phyloP scores from a whole-genome alignment of 2,797 vertebrate genomes.

The Sebastes goodei region DNA sequence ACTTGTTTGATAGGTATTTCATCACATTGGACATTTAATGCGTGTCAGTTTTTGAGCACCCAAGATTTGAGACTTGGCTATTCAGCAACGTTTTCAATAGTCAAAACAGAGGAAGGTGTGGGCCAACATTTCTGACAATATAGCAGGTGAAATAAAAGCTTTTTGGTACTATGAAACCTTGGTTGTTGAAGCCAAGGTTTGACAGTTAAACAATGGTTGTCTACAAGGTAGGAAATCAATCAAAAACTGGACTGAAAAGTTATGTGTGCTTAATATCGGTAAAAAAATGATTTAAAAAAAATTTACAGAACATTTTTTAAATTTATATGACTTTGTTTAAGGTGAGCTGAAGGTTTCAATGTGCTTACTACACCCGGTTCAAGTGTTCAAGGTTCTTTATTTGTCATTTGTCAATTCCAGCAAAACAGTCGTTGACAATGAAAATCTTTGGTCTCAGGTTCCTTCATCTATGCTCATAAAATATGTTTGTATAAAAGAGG shows the following conservation, averaged over 20 bases:
- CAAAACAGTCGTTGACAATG: too few species aligned
- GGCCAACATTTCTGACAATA: not conserved
- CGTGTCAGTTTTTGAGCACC: not conserved
- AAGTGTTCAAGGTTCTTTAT: too few species aligned
- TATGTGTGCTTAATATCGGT: not conserved
- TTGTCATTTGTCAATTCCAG: too few species aligned
- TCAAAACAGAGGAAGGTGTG: not conserved
- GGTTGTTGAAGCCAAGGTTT: not conserved
- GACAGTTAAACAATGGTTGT: not conserved
- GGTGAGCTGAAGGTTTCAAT: not conserved
- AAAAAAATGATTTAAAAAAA: not conserved
- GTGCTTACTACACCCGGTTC: not conserved
- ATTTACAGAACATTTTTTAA: not conserved
- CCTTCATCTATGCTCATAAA: too few species aligned
- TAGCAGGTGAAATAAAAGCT: not conserved
- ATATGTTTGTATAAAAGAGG: too few species aligned
- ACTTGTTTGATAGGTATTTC: not conserved
- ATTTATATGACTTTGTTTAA: not conserved
- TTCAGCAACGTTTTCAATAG: not conserved
- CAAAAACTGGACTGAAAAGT: not conserved
- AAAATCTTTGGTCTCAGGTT: too few species aligned
- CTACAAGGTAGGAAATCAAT: not conserved
- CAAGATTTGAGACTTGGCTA: not conserved
- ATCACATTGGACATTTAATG: not conserved
- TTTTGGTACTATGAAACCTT: not conserved